Conservation (phyloP, 2,113 vertebrate species). For the Austrofundulus limnaeus region DNA sequence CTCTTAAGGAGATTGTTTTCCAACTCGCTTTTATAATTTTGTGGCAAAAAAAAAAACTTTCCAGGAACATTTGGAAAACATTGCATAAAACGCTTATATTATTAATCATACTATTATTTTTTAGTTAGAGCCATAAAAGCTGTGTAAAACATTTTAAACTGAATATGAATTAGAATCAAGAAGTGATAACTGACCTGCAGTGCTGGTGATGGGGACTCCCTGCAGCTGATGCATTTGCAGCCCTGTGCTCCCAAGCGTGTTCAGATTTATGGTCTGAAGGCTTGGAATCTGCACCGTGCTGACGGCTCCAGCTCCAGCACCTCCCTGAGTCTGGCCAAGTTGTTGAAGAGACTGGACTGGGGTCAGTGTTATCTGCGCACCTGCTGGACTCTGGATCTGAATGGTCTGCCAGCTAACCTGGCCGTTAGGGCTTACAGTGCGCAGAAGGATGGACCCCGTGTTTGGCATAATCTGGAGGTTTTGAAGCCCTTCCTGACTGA, state of each 20-base stretch:
- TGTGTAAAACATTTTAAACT: not conserved
- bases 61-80: not conserved
- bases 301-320: constrained; percentile 63
- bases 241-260: constrained; percentile 86
- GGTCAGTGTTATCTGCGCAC: constrained; percentile 93
- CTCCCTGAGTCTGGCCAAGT: constrained; percentile 83
- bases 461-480: constrained; percentile 95
- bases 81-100: too few species aligned
- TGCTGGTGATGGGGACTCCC: constrained; percentile 86
- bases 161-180: not conserved
- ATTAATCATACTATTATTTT: too few species aligned
- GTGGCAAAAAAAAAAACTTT: too few species aligned
- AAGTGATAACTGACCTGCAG: constrained; percentile 80
- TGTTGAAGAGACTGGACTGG: constrained; percentile 87
- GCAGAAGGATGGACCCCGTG: constrained; percentile 89
- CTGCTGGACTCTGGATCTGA: constrained; percentile 92
- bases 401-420: constrained; percentile 98
- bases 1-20: too few species aligned
- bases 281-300: constrained; percentile 92
- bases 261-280: constrained; percentile 97
- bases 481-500: constrained; percentile 92
- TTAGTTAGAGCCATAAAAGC: not conserved
- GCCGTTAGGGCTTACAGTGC: constrained; percentile 91
- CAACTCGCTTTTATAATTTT: too few species aligned
- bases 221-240: constrained; percentile 96